Base-by-base conservation (phyloP, 2,888 invertebrate species). In the Norana najaformis region DNA sequence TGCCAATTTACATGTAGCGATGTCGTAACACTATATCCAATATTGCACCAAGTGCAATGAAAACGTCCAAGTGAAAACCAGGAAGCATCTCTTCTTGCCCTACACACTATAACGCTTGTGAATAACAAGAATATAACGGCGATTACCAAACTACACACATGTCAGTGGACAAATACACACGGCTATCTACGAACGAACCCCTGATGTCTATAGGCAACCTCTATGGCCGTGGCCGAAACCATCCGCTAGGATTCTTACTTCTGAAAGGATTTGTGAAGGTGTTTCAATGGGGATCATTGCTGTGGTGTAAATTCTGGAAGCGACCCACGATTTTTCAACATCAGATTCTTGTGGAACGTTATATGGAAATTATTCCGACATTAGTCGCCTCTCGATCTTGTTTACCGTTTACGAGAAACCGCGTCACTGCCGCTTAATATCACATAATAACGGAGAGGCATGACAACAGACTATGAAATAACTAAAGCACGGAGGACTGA, bases 251-350 rank as follows among this genome's bases (percentile, higher is more conserved):
- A 69, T 85, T 36, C 85, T 85, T 23, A 85, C 85, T 85, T 85
- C 85, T 35, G 85, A 85, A 36, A 85, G 85, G 36, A 85, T 85
- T 37, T 85, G 85, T 37, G 85, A 85, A 35, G 85, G 85, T 37
- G 85, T 85, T 85, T 85, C 85, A 37, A 85, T 85, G 36, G 85
- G 85, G 85, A 85, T 85, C 85, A 85, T 85, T 85, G 85, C 37
- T 35, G 85, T n/a, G 69, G 30, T 69, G n/a, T 69, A n/a, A n/a
- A n/a, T n/a, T 69, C 69, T 69, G 69, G 69, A n/a, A 69, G n/a
- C 69, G 69, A 69, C 30, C n/a, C n/a, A 6, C n/a, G n/a, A 69
- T 69, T 69, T 69, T 69, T 69, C 30, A n/a, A 69, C 69, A n/a
- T 69, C 69, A 0, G 69, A 69, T n/a, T 69, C 69, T 69, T n/a